Evolutionary conservation across 2,113 vertebrate species (phyloP).

Genomic region (Poecile atricapillus): DNA sequence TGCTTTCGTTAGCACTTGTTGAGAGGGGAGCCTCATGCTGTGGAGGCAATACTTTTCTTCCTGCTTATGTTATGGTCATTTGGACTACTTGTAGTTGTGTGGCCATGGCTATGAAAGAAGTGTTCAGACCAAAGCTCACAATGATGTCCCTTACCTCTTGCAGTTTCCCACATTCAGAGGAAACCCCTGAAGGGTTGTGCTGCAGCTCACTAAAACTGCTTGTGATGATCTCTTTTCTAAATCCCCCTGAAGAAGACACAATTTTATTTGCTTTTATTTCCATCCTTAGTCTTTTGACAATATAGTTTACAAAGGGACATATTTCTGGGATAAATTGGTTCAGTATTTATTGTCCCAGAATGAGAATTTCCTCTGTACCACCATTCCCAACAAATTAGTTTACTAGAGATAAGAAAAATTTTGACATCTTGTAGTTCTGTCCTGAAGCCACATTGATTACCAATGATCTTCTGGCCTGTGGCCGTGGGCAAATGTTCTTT

Average conservation of each 20-base stretch:
- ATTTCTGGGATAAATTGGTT: background rate
- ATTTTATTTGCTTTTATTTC: background rate
- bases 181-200: background rate
- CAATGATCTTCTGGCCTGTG: background rate
- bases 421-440: background rate
- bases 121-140: background rate
- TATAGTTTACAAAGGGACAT: background rate
- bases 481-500: background rate
- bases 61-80: background rate
- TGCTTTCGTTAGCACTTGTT: background rate
- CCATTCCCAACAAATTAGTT: background rate
- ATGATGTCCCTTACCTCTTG: background rate
- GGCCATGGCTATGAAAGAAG: background rate
- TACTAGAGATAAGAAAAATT: background rate
- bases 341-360: background rate
- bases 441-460: background rate
- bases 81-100: background rate
- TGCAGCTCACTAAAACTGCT: background rate
- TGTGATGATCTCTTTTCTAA: background rate
- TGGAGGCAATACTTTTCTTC: background rate
- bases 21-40: background rate
- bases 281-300: background rate
- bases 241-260: background rate
- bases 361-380: background rate
- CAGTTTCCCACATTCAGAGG: background rate